Conservation (phyloP, 2,113 vertebrate species). For the Indri indri region DNA sequence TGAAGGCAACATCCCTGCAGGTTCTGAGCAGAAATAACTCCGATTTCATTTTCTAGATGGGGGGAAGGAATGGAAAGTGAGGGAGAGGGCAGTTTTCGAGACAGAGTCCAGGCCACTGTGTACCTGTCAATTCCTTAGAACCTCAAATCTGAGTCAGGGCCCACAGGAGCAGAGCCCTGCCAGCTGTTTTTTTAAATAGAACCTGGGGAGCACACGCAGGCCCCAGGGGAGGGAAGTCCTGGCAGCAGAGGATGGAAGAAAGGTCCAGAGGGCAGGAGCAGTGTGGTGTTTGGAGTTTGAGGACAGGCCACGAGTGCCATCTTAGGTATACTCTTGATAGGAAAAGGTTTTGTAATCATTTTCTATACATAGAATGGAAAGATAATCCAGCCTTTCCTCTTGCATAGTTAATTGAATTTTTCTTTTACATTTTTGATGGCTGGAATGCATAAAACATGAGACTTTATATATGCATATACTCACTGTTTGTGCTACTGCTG, state of each 20-base stretch:
- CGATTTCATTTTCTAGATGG: slow-evolving; percentile 46
- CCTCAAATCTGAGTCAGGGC: not conserved
- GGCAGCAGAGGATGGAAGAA: not conserved
- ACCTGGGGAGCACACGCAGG: not conserved
- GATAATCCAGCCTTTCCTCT: not conserved
- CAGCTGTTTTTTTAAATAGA: not conserved
- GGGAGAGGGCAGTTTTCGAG: slow-evolving; percentile 10
- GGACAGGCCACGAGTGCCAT: not conserved
- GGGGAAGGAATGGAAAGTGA: slow-evolving; percentile 40
- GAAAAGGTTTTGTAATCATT: not conserved
- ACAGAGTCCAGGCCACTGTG: not conserved
- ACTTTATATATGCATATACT: not conserved
- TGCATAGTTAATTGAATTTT: not conserved
- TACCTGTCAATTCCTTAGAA: not conserved
- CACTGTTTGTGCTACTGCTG: not conserved
- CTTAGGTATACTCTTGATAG: not conserved
- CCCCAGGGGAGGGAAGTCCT: not conserved
- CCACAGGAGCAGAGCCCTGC: not conserved
- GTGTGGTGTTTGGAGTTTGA: not conserved
- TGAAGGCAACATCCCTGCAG: slow-evolving; percentile 47
- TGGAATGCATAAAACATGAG: not conserved
- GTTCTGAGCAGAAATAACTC: slow-evolving; percentile 35
- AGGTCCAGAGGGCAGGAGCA: not conserved
- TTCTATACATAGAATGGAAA: not conserved
- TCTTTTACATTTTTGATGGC: not conserved